phyloP scores from a whole-genome alignment of 2,113 vertebrate genomes.

The Chlamydotis undulata region DNA sequence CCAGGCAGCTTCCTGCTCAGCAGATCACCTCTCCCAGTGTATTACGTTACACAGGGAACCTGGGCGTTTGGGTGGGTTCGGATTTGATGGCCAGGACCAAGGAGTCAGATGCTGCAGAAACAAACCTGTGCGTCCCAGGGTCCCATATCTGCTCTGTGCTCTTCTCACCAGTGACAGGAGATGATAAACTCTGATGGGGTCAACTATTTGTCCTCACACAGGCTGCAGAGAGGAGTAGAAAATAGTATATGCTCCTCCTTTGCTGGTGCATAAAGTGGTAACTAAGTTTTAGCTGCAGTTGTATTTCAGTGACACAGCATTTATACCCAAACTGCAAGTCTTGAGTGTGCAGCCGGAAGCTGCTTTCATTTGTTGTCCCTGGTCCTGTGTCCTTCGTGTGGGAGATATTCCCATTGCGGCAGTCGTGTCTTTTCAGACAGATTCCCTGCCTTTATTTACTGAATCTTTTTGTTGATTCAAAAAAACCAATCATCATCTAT shows the following conservation, averaged over 20 bases:
- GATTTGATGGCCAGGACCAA: neutral
- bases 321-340: neutral
- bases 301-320: neutral
- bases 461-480: neutral
- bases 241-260: neutral
- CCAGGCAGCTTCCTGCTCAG: neutral
- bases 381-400: neutral
- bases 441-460: neutral
- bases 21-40: neutral
- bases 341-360: neutral
- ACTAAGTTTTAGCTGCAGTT: neutral
- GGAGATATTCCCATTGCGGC: too few relatives aligned
- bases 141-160: accelerated
- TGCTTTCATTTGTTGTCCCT: neutral
- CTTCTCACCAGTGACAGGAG: accelerated
- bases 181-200: neutral
- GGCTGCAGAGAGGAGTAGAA: neutral
- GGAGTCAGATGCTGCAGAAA: neutral
- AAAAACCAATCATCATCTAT: neutral
- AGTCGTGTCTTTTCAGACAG: neutral
- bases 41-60: neutral
- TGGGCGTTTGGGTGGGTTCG: neutral
- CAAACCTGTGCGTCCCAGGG: neutral
- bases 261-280: neutral
- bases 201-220: neutral